Conservation (phyloP, 1,140 invertebrate genomes). For the Epicauta chinensis region DNA sequence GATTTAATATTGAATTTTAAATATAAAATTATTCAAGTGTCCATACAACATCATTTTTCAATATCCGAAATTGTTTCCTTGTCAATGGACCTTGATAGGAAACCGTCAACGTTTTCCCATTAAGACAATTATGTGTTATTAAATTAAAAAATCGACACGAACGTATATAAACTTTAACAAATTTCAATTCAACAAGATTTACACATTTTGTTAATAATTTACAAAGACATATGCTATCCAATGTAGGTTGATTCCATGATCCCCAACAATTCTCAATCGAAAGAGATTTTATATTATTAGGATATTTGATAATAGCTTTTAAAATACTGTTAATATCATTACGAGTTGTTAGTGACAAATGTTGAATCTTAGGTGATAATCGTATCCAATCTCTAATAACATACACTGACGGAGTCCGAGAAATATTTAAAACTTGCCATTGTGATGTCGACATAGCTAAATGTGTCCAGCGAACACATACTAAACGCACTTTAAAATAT, state of each 20-base stretch:
- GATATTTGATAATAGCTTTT: slow-evolving; percentile 10
- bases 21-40: too few relatives aligned
- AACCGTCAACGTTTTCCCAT: slow-evolving; percentile 1
- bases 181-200: slow-evolving; percentile 17
- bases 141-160: slow-evolving; percentile 25
- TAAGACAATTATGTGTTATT: slow-evolving; percentile 4
- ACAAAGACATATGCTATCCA: slow-evolving; percentile 15
- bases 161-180: slow-evolving; percentile 17
- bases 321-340: slow-evolving; percentile 21
- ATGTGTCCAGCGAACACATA: slow-evolving; percentile 20
- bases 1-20: too few relatives aligned
- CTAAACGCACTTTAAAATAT: slow-evolving; percentile 15
- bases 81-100: slow-evolving; percentile 18
- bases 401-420: too few relatives aligned
- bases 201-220: slow-evolving; percentile 16
- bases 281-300: slow-evolving; percentile 12
- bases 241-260: not conserved
- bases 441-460: slow-evolving; percentile 17
- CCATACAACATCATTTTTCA: slow-evolving; percentile 1
- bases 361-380: slow-evolving; percentile 21
- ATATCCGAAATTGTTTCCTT: slow-evolving; percentile 13
- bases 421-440: slow-evolving; percentile 20
- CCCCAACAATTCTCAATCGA: slow-evolving; percentile 23
- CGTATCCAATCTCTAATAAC: slow-evolving; percentile 15
- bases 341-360: slow-evolving; percentile 15